Base-by-base conservation (phyloP, 2,888 invertebrate genomes). In the Dromius quadrimaculatus region DNA sequence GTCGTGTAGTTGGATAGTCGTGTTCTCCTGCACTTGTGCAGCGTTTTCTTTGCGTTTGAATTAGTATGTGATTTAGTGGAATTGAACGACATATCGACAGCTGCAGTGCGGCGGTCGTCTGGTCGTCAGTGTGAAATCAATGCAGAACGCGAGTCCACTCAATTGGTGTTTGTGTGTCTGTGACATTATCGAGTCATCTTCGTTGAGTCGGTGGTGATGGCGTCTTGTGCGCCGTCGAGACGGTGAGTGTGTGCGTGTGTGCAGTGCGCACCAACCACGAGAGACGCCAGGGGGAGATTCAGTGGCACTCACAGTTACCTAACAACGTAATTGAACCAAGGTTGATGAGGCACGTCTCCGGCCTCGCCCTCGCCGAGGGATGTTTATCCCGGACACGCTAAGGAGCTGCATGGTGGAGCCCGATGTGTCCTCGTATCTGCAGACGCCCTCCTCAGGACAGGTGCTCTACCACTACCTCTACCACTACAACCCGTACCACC, bases 381-480 rank as follows among this genome's bases (percentile, higher is more conserved):
- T 94, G 94, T 94, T 94, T 88, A 93, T 94, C 89, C 94, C 94
- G 86, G 94, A 94, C 86, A 91, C 93, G 81, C 88, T 93, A 87
- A 91, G 93, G 88, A 93, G 93, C 92, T 94, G 93, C 89, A 94
- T 94, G 94, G 93, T 94, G 90, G 94, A 94, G 90, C 90, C 90
- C 85, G 94, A 94, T 92, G 94, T 94, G 85, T 92, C 94, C 85
- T 93, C 93, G 84, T 94, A 94, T 88, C 91, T 94, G 83, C 94
- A 94, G 89, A 93, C 94, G 87, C 93, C 94, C 88, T 93, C 94
- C 87, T 92, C 94, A 87, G 93, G 94, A 90, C 94, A 94, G 94
- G 94, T 94, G 89, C 87, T 81, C 82, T 81, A 71, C 79, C 79
- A 79, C 77, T 79, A 76, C 77, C 75, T 73, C 69, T 45, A 63